phyloP scores from a whole-genome alignment of 1,140 invertebrate species.

The Ceratina japonica region DNA sequence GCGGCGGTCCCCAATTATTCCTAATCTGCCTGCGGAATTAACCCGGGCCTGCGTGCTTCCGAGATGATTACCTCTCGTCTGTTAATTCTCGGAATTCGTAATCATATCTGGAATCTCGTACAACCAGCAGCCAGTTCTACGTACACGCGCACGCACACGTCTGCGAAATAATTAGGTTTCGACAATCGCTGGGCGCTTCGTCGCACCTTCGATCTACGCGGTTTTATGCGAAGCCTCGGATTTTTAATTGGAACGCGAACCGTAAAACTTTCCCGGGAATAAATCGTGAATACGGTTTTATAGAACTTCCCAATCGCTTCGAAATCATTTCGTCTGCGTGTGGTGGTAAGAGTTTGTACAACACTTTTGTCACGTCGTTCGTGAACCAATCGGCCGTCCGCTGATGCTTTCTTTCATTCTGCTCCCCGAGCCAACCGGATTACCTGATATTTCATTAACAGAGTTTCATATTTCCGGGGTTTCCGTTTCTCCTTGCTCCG shows the following conservation, averaged over 20 bases:
- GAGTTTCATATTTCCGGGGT: slow-evolving; percentile 6
- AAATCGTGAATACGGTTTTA: not conserved
- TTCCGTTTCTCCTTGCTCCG: not conserved
- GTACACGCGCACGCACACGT: not conserved
- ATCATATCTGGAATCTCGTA: not conserved
- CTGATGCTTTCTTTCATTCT: not conserved
- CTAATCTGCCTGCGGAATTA: slow-evolving; percentile 34
- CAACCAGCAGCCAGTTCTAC: not conserved
- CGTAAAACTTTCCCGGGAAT: not conserved
- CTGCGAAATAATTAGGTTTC: not conserved
- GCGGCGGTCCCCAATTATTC: slow-evolving; percentile 25
- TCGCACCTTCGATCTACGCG: too few relatives aligned
- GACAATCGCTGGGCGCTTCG: too few relatives aligned
- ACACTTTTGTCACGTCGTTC: not conserved
- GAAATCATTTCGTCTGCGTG: not conserved
- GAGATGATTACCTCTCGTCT: slow-evolving; percentile 11
- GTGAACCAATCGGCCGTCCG: not conserved
- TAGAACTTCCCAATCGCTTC: not conserved
- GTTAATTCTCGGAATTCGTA: not conserved
- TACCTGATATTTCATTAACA: slow-evolving; percentile 11
- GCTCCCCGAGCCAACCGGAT: not conserved
- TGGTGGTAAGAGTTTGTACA: not conserved
- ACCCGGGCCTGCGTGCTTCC: not conserved
- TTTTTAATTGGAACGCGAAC: not conserved
- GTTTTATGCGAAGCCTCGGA: too few relatives aligned